phyloP scores from a whole-genome alignment of 2,888 invertebrate species.

The Parasteatoda lunata region DNA sequence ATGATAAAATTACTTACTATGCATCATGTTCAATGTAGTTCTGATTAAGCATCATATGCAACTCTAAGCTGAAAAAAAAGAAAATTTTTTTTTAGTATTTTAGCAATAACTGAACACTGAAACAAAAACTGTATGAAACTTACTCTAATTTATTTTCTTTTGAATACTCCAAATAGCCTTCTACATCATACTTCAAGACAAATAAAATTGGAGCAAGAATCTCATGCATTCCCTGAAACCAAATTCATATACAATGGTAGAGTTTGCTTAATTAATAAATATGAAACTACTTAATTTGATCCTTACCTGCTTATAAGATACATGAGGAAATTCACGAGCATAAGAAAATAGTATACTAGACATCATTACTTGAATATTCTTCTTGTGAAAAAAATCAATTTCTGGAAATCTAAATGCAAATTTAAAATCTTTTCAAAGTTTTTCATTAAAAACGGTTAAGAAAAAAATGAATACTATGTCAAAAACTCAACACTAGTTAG shows the following conservation, averaged over 20 bases:
- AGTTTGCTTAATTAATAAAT: background rate
- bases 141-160: conserved; percentile 47
- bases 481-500: too few species aligned
- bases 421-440: too few species aligned
- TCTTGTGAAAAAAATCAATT: conserved; percentile 83
- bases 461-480: background rate
- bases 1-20: conserved; percentile 79
- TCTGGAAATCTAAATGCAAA: conserved; percentile 80
- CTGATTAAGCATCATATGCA: conserved; percentile 81
- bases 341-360: conserved; percentile 79
- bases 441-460: background rate
- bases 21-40: conserved; percentile 85
- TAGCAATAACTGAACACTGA: conserved; percentile 2
- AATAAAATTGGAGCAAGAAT: conserved; percentile 86
- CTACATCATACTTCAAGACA: conserved; percentile 84
- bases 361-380: conserved; percentile 83
- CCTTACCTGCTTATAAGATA: conserved; percentile 83
- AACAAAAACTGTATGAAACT: conserved; percentile 16
- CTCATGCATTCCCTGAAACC: conserved; percentile 86
- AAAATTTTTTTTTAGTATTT: conserved; percentile 70
- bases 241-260: background rate
- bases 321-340: conserved; percentile 80
- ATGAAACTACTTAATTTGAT: background rate
- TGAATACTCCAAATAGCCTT: conserved; percentile 77
- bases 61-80: conserved; percentile 78